Conservation (phyloP, 2,797 vertebrate genomes). For the Danionella dracula region DNA sequence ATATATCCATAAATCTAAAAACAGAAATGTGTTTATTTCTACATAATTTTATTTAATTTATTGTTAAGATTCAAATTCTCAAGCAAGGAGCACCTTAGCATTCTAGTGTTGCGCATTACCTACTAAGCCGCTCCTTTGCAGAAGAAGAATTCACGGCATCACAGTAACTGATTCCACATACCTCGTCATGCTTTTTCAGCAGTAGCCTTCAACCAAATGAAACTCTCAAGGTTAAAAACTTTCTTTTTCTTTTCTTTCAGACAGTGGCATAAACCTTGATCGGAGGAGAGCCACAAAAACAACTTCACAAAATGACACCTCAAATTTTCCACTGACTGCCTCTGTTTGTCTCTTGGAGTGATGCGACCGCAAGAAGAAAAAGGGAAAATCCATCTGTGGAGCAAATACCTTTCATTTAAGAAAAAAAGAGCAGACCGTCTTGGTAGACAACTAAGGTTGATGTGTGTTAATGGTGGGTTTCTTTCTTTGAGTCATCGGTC, state of each 20-base stretch:
- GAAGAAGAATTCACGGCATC: neutral
- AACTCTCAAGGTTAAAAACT: conserved; percentile 12
- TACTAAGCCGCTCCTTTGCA: too few relatives aligned
- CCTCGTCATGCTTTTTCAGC: conserved; percentile 1
- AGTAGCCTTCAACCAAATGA: conserved; percentile 16
- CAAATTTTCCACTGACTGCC: neutral
- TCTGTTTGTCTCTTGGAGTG: conserved; percentile 16
- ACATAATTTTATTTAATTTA: too few relatives aligned
- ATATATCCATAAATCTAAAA: too few relatives aligned
- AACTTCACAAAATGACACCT: neutral
- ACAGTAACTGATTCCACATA: neutral
- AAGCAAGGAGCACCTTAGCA: too few relatives aligned
- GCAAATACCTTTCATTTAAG: conserved; percentile 66
- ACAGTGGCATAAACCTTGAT: conserved; percentile 21
- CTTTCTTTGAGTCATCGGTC: conserved; percentile 64
- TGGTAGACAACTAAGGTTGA: too few relatives aligned
- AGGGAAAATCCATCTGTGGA: conserved; percentile 72
- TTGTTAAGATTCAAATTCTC: too few relatives aligned
- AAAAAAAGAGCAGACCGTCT: conserved; percentile 25
- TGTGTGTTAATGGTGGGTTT: neutral
- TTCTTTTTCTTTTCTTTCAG: neutral
- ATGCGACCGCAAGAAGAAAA: conserved; percentile 31
- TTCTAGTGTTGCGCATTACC: too few relatives aligned
- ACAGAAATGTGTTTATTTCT: too few relatives aligned
- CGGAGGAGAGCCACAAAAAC: neutral